Base-by-base conservation (phyloP, 1,140 invertebrate species). In the Nephila pilipes region DNA sequence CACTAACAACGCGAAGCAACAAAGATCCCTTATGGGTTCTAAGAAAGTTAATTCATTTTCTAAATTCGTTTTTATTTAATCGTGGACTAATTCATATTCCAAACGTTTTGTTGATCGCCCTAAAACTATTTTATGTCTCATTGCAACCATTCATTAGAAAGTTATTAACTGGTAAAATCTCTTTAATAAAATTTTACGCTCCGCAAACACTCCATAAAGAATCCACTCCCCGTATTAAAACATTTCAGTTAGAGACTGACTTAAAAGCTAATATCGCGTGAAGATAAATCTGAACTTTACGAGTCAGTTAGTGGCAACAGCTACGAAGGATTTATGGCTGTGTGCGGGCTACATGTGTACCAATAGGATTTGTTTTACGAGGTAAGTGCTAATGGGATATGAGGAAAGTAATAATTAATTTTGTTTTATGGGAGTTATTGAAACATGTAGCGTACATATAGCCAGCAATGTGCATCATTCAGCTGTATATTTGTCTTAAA, bases 271-370 rank as follows among this genome's bases (percentile, higher is more conserved):
- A 88, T 88, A 88, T 69, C 60, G 60, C 87, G 60, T 88, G 87
- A 88, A 88, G 69, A 57, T 88, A 88, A 88, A 88, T 88, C 38
- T 88, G 12, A 69, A 88, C 87, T 88, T 88, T 88, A 88, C 87
- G 87, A 88, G 55, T 38, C 60, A 69, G 36, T 69, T 25, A 25
- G 87, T 54, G 38, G 55, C 55, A 63, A 32, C 29, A 57, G 18
- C 18, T n/a, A 22, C 4, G 57, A 22, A 22, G 57, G 85, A 87
- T 87, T 87, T 87, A 87, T 57, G 57, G 25, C 14, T 16, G 55
- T 58, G 46, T 57, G n/a, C n/a, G 2, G 8, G 20, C n/a, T 46
- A 18, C 36, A 25, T 57, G 38, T 57, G 20, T 25, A 1, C 36
- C 6, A 16, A 46, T 6, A 88, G 87, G 58, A 69, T 69, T 69